phyloP scores from a whole-genome alignment of 2,113 vertebrate species.

The Alethe diademata region DNA sequence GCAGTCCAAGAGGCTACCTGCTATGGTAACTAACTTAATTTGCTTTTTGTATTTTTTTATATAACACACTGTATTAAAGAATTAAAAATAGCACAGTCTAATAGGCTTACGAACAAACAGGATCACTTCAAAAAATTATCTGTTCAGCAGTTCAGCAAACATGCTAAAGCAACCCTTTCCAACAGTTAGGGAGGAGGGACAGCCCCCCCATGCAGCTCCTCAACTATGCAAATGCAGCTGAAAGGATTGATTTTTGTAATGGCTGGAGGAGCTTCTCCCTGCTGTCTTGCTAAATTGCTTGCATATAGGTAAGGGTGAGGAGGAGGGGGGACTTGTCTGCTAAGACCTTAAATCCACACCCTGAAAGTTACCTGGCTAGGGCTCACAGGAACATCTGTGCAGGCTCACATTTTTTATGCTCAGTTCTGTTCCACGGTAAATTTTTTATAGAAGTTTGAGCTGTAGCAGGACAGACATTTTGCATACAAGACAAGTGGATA shows the following conservation, averaged over 20 bases:
- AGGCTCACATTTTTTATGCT: background rate
- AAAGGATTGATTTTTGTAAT: background rate
- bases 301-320: background rate
- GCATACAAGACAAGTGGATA: background rate
- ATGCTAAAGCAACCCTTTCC: background rate
- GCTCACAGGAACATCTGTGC: rapidly evolving
- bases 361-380: background rate
- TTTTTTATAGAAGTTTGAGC: background rate
- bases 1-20: background rate
- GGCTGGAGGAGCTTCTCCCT: background rate
- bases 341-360: background rate
- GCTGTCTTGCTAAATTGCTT: background rate
- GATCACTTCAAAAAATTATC: background rate
- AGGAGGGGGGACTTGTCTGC: rapidly evolving
- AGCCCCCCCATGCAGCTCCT: background rate
- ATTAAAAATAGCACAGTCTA: background rate
- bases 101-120: background rate
- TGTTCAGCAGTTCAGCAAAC: background rate
- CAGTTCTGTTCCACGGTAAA: background rate
- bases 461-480: background rate
- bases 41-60: background rate
- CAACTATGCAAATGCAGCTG: background rate
- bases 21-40: background rate
- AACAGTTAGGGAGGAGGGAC: background rate
- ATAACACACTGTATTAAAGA: background rate